These are phyloP conservation scores for Notarius quadriscutis DNA, from an alignment of 2,113 vertebrate genomes.

Conservation along the genomic window DNA sequence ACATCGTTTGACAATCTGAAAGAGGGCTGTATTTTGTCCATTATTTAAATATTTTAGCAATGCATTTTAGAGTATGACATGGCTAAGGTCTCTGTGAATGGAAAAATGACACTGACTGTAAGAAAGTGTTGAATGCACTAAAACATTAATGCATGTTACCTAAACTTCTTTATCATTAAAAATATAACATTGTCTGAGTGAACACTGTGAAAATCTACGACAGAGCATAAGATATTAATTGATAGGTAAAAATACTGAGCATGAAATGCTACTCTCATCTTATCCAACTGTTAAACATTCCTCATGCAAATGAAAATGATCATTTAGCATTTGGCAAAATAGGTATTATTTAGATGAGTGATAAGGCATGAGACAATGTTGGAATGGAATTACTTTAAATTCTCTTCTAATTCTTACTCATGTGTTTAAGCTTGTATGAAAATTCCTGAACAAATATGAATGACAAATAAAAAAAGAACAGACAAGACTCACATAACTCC, in stretches of 20 bases:
- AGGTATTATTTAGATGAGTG: conserved; percentile 32
- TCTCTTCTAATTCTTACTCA: neutral
- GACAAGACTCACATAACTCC: neutral
- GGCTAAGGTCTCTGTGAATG: conserved; percentile 54
- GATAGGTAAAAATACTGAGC: conserved; percentile 58
- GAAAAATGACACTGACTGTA: conserved; percentile 48
- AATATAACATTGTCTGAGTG: conserved; percentile 65
- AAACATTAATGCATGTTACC: conserved; percentile 72
- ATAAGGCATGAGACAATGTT: conserved; percentile 44
- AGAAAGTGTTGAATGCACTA: conserved; percentile 59
- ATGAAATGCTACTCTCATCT: conserved; percentile 51
- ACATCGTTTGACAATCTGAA: conserved; percentile 73
- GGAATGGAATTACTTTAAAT: conserved; percentile 48
- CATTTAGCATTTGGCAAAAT: conserved; percentile 44
- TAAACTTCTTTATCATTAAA: conserved; percentile 71
- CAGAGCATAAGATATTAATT: conserved; percentile 71
- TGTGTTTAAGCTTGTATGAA: neutral
- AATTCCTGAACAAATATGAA: neutral
- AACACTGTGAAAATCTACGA: conserved; percentile 71
- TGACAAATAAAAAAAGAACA: neutral
- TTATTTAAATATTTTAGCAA: conserved; percentile 75
- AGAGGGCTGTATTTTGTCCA: conserved; percentile 69
- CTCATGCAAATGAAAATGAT: conserved; percentile 33
- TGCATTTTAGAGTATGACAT: conserved; percentile 67
- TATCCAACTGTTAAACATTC: conserved; percentile 49